Base-by-base conservation (phyloP, 1,140 invertebrate species). In the Hyles euphorbiae region DNA sequence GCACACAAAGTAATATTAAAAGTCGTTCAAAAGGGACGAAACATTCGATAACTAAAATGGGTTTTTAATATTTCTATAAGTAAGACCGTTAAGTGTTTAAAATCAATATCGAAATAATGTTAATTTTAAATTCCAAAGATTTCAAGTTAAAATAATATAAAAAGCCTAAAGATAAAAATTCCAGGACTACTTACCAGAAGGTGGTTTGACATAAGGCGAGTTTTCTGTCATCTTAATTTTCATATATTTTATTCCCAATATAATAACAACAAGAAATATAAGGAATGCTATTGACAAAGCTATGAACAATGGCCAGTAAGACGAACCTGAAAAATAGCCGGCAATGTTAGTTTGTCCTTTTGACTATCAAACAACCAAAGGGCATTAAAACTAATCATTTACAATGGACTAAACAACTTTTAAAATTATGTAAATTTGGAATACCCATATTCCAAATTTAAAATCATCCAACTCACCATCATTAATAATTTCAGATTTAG, bases 211-310 rank as follows among this genome's bases (percentile, higher is more conserved):
- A n/a, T 88, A 88, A 0, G 83, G 81, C 3, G 85, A 88, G 58
- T 74, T 80, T 65, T 87, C 83, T 9, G 74, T 67, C 65, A 87
- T 77, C 68, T 81, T 87, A 54, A 88, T 70, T 57, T 88, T 88
- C 76, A 88, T 81, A 56, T 88, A 88, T 61, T 88, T 88, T 32
- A 88, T 78, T 22, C 81, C 81, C 65, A 88, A 66, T 58, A 88
- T 57, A 53, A 81, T 78, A 63, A 87, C 73, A 46, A 87, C 76
- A 33, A 88, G 65, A 60, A 88, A 85, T 71, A 88, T 83, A 2
- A 88, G 64, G 57, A 85, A 83, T 3, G 85, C 79, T 57, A 87
- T 80, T 52, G 78, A 81, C 55, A 88, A 60, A 34, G 82, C 79
- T 61, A 81, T 75, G 5, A 88, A 68, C 7, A 87, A 57, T 43